phyloP scores from a whole-genome alignment of 2,113 vertebrate genomes.

The Perognathus longimembris region DNA sequence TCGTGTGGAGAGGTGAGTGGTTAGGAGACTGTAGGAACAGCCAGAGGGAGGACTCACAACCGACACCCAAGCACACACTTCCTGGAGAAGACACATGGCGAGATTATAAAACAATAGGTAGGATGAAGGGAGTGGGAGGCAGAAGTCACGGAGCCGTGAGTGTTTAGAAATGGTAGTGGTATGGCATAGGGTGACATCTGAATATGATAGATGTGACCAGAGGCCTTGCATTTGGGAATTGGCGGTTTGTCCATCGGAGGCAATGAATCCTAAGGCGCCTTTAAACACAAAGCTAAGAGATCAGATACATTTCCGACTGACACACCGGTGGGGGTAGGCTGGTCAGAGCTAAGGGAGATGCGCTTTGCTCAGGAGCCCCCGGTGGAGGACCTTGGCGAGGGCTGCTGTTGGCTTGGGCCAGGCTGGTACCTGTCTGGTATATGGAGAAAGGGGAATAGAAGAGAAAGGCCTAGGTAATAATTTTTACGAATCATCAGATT shows the following conservation, averaged over 20 bases:
- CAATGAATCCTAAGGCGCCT: neutral
- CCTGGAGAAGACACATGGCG: neutral
- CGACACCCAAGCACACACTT: neutral
- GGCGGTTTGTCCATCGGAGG: neutral
- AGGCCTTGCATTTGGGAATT: neutral
- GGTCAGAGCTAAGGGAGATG: neutral
- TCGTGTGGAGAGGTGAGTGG: no score
- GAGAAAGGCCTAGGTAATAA: neutral
- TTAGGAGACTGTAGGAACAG: neutral
- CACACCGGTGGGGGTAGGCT: neutral
- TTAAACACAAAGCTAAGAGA: neutral
- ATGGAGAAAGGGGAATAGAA: neutral
- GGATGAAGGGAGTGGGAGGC: neutral
- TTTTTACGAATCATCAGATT: neutral
- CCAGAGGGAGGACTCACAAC: neutral
- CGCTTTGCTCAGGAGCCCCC: neutral
- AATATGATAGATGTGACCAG: rapidly evolving
- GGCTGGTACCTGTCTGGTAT: neutral
- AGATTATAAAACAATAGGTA: neutral
- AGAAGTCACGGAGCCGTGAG: neutral
- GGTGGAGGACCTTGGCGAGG: neutral
- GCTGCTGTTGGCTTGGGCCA: neutral
- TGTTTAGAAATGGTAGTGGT: neutral
- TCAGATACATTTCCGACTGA: neutral
- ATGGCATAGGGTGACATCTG: neutral